Percentiles rank a stretch among this genome's conserved stretches.
phyloP scores from a whole-genome alignment of 2,888 invertebrate genomes.

The Ellobium chinense region DNA sequence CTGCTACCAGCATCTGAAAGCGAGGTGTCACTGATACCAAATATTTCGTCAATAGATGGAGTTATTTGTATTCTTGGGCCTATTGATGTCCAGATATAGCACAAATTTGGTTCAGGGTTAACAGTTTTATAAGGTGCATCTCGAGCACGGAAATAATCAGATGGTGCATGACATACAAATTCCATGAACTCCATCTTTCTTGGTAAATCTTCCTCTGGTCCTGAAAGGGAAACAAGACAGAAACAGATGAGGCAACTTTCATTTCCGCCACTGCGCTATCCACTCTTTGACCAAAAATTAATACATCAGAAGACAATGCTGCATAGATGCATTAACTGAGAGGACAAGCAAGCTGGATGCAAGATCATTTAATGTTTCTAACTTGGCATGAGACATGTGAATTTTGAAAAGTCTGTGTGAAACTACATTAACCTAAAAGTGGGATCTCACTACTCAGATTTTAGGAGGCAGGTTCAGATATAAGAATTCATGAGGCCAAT shows the following conservation, averaged over 20 bases:
- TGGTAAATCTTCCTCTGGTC: constrained; percentile 94
- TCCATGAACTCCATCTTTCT: constrained; percentile 92
- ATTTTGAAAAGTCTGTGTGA: no score
- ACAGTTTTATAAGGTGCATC: constrained; percentile 86
- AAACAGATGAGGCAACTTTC: not conserved
- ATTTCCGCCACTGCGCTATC: no score
- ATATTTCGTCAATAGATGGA: constrained; percentile 73
- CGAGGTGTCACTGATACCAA: constrained; percentile 55
- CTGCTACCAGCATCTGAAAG: not conserved
- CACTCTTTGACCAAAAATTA: no score
- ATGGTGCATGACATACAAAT: constrained; percentile 95
- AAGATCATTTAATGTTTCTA: no score
- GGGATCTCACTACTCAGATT: no score
- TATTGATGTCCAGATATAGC: constrained; percentile 76
- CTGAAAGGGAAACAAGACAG: constrained; percentile 78
- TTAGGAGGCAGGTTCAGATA: no score
- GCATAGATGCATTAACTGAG: no score
- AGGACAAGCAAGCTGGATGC: no score
- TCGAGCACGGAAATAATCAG: constrained; percentile 88
- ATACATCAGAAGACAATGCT: no score
- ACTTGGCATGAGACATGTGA: no score
- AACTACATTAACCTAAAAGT: no score
- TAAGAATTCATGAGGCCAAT: no score
- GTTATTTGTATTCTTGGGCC: constrained; percentile 71
- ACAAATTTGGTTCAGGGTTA: constrained; percentile 70